Base-by-base conservation (phyloP, 2,113 vertebrate species). In the Datnioides undecimradiatus region DNA sequence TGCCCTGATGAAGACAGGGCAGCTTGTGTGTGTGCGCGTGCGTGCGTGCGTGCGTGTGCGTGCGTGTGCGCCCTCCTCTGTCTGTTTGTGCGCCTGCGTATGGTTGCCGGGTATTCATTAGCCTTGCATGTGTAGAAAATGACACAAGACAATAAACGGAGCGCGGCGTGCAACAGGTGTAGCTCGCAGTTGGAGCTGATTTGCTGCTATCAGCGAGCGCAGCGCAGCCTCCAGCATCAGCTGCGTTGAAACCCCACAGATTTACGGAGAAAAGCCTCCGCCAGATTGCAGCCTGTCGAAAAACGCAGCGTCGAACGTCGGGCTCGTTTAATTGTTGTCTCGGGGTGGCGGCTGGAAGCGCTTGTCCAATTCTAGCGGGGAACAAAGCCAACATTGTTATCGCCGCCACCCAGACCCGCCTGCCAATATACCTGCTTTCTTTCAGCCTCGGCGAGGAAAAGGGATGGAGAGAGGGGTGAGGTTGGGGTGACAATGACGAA, bases 311-410 rank as follows among this genome's bases (percentile, higher is more conserved):
- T 25, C 43, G 77, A 81, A 76, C 79, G 52, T 51, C 41, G 73
- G 81, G 76, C 79, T 80, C 66, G 74, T 91, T 89, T 92, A 90
- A 92, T 92, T 92, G 88, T 90, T 88, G 89, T 84, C 87, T 77
- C 79, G 82, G 83, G 76, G 75, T 83, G 84, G 87, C 59, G 49
- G 67, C 71, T 73, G 80, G 67, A 79, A 88, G 78, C 58, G 48
- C 73, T 85, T 74, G 85, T 91, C 86, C 91, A 90, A 94, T 91
- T 90, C 86, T 49, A 46, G 68, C 1, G 82, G 86, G 88, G 80
- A 91, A 90, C 90, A 92, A 91, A 87, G 91, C 87, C 90, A 90
- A 71, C 76, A 79, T 90, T 84, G 91, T 93, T 94, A 94, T 94
- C 90, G 17, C 48, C 25, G 14, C 54, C 85, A 63, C 80, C 79